Base-by-base conservation (phyloP, 1,140 invertebrate genomes). In the Lucilia sericata region DNA sequence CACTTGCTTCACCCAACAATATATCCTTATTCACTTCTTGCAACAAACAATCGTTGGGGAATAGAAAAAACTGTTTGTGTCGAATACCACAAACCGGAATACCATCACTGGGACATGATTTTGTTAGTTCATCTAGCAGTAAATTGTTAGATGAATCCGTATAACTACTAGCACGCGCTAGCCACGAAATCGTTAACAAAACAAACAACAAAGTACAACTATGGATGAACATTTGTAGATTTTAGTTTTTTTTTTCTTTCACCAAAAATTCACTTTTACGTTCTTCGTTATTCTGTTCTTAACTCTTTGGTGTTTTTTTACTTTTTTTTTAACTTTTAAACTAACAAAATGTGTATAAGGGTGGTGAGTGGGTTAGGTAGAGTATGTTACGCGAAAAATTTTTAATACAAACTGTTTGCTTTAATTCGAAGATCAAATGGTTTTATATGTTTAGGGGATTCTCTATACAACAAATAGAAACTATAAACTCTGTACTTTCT, bases 31-130 rank as follows among this genome's bases (percentile, higher is more conserved):
- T 83, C 21, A 60, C 86, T 83, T 87, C 89, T 10, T 85, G 60
- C 60, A 89, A 70, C 34, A 89, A 85, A 21, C 88, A 89, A 49
- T 88, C 88, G 83, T 88, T 89, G 65, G 85, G 85, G 60, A 89
- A 89, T 4, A 89, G 14, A 30, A 89, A 83, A 85, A 87, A 87
- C 21, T 84, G 85, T 2, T 82, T 80, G n/a, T 19, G 13, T 74
- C 75, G 87, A 2, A 84, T 81, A 0, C 84, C 88, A 60, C 88
- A 89, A 17, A 85, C 76, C 34, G 88, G 88, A 36, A 74, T 49
- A 74, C 70, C 70, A 42, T 83, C 82, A 84, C 76, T 3, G 82
- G 86, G 47, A 86, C 85, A 60, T 85, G 65, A 70, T 70, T 70
- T 70, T 21, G 65, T 70, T 70, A 70, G 82, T 13, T 21, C 83